Evolutionary conservation across 2,888 invertebrate genomes (phyloP), one percentile per base, ranked within the genome.

Genomic region (Drosophila limbata): DNA sequence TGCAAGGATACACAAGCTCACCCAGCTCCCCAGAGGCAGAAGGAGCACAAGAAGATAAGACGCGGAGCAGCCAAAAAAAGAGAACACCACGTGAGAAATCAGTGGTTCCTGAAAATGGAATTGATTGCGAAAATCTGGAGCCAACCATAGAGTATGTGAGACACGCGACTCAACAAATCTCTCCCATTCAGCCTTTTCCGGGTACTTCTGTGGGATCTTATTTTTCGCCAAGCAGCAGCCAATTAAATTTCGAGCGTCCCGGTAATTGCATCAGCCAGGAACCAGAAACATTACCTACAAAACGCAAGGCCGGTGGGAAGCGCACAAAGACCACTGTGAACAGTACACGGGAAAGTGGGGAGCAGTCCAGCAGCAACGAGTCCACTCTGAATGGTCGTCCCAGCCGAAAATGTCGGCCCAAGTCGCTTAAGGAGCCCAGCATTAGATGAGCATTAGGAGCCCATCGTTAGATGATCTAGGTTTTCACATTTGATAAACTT

Each of bases 361-460:
- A 63, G 1, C 40, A 25, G 6, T 48, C 42, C 3, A 50, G 21
- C 3, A 50, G 21, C 4, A 21, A 1, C 1, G 60, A 77, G 1
- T n/a, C n/a, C 9, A 65, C 52, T 15, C 1, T 21, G 2, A 33
- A 5, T 4, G 31, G 44, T 3, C 77, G 85, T 3, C 67, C 72
- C 1, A 66, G 50, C 8, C 77, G 82, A 0, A 50, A 15, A 6
- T 82, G 82, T 53, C 72, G 67, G 0, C 82, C 84, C 0, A 51
- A 40, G 4, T 63, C 75, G 2, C 63, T 84, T 0, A 69, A 60
- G 42, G 81, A 84, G 61, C 42, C 69, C 1, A 75, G 1, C 21
- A 0, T 25, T 0, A 42, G 0, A 11, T n/a, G n/a, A n/a, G n/a
- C n/a, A n/a, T n/a, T n/a, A n/a, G n/a, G n/a, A n/a, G n/a, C n/a